These are phyloP conservation scores for Melanotaenia nigrans DNA, from an alignment of 2,797 vertebrate species.

Conservation along the genomic window DNA sequence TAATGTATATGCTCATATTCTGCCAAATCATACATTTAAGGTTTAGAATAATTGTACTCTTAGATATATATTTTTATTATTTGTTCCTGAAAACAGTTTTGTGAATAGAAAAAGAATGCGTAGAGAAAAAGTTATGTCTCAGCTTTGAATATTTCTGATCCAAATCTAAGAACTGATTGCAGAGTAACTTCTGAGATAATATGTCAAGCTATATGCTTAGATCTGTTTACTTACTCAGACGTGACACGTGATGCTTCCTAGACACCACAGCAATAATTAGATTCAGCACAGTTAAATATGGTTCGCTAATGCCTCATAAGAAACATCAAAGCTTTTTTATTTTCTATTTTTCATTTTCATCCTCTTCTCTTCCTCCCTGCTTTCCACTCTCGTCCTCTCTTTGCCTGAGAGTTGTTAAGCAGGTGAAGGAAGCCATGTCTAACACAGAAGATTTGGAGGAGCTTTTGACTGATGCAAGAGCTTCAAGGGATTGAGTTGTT, in stretches of 20 bases:
- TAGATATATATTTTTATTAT: conserved; percentile 16
- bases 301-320: conserved; percentile 24
- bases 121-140: conserved; percentile 21
- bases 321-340: conserved; percentile 23
- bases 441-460: conserved; percentile 60
- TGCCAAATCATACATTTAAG: conserved; percentile 1
- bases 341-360: conserved; percentile 11
- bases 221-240: conserved; percentile 34
- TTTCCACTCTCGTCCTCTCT: conserved; percentile 20
- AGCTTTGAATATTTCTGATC: conserved; percentile 49
- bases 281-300: conserved; percentile 16
- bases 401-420: conserved; percentile 52
- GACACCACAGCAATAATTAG: conserved; percentile 5
- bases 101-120: conserved; percentile 14
- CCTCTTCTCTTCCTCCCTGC: neutral
- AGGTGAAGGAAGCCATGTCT: conserved; percentile 66
- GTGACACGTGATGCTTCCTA: conserved; percentile 35
- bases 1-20: conserved; percentile 35
- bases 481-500: conserved; percentile 71
- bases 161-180: neutral
- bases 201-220: conserved; percentile 43
- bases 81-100: conserved; percentile 42
- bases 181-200: too few species aligned
- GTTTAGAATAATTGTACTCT: conserved; percentile 15
- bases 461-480: conserved; percentile 69